Evolutionary conservation across 35 echinoderm and acorn worm species (phyloP).

Genomic region (Diadema setosum): DNA sequence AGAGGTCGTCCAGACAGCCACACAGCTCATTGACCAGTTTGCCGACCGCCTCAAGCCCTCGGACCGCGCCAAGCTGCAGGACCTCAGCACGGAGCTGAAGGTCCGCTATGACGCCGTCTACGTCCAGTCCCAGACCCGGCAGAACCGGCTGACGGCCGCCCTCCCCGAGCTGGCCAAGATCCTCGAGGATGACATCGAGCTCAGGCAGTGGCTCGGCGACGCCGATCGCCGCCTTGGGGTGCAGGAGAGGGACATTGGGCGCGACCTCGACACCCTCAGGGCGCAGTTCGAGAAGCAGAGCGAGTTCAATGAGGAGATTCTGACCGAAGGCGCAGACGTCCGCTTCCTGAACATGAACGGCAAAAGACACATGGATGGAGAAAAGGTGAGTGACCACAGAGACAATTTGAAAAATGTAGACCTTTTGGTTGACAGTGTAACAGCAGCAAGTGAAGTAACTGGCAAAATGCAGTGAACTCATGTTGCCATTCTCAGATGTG

Average conservation of each 20-base stretch:
- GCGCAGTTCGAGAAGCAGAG: constrained; percentile 55
- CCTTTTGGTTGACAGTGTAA: too few species aligned
- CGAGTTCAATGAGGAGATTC: constrained; percentile 74
- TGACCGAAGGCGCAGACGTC: constrained; percentile 72
- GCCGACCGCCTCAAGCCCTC: constrained; percentile 38
- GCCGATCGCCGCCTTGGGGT: constrained; percentile 48
- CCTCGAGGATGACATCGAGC: constrained; percentile 17
- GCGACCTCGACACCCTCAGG: constrained; percentile 66
- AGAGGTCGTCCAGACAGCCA: constrained; percentile 56
- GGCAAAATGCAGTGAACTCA: too few species aligned
- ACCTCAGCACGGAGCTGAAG: constrained; percentile 73
- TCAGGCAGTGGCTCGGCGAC: constrained; percentile 54
- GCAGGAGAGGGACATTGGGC: constrained; percentile 44
- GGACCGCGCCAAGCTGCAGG: constrained; percentile 54
- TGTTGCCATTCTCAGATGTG: too few species aligned
- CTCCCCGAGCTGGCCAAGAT: constrained; percentile 72
- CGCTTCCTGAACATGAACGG: constrained; percentile 93
- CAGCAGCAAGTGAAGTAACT: too few species aligned
- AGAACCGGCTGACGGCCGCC: constrained; percentile 66
- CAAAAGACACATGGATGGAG: constrained; percentile 67
- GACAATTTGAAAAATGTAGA: too few species aligned
- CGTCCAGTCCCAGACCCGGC: constrained; percentile 84
- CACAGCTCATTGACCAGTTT: constrained; percentile 69
- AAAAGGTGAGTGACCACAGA: too few species aligned
- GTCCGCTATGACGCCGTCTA: constrained; percentile 75